phyloP scores from a whole-genome alignment of 2,888 invertebrate species.

The Metacarcinus magister region DNA sequence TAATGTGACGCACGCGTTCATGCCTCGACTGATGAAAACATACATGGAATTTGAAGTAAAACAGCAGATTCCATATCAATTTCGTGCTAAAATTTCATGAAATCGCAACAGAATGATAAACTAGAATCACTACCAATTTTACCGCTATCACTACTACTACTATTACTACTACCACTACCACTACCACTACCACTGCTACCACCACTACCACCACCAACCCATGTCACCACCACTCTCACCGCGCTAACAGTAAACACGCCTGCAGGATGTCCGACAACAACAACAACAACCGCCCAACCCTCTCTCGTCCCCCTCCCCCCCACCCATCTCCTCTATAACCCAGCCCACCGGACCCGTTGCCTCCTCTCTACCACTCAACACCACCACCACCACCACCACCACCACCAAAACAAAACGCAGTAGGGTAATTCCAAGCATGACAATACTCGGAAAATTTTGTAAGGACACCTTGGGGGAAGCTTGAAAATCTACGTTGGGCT shows the following conservation, averaged over 20 bases:
- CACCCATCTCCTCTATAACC: neutral
- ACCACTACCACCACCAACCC: neutral
- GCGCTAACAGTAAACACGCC: neutral
- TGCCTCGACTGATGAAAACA: neutral
- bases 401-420: neutral
- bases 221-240: conserved; percentile 1
- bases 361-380: neutral
- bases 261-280: conserved; percentile 3
- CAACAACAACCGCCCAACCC: neutral
- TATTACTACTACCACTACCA: no score
- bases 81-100: neutral
- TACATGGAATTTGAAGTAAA: neutral
- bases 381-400: neutral
- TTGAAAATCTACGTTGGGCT: neutral
- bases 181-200: neutral
- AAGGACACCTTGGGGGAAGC: neutral
- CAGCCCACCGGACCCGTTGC: neutral
- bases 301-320: neutral
- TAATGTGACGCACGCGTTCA: neutral
- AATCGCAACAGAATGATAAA: neutral
- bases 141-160: no score
- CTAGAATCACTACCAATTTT: neutral
- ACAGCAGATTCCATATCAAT: neutral
- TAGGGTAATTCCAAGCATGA: neutral
- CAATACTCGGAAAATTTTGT: neutral